phyloP scores from a whole-genome alignment of 2,113 vertebrate genomes.

The Charina bottae region DNA sequence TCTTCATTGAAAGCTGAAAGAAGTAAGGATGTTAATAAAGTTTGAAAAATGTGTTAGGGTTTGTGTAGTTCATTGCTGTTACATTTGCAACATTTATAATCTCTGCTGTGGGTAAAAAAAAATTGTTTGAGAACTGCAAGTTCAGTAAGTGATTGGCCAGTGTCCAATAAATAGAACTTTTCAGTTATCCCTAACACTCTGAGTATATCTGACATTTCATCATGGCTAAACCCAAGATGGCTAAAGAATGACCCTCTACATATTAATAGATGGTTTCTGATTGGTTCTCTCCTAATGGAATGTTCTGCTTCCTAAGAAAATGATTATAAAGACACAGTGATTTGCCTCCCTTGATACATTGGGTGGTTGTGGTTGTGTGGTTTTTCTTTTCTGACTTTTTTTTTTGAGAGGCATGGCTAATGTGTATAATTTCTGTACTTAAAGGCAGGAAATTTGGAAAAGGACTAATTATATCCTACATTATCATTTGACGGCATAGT shows the following conservation, averaged over 20 bases:
- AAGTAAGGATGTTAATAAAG: background rate
- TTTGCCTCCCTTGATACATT: slow-evolving; percentile 64
- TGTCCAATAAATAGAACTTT: slow-evolving; percentile 37
- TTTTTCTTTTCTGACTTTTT: no score
- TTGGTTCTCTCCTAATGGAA: slow-evolving; percentile 60
- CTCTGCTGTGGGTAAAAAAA: slow-evolving; percentile 12
- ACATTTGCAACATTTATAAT: slow-evolving; percentile 26
- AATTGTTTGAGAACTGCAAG: slow-evolving; percentile 33
- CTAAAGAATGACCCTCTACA: slow-evolving; percentile 40
- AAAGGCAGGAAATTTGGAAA: slow-evolving; percentile 68
- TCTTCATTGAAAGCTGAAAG: background rate
- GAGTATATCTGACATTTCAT: slow-evolving; percentile 40
- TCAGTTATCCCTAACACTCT: slow-evolving; percentile 16
- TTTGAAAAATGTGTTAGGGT: background rate
- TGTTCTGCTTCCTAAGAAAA: slow-evolving; percentile 67
- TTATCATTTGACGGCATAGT: slow-evolving; percentile 66
- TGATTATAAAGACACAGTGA: slow-evolving; percentile 70
- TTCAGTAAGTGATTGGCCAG: slow-evolving; percentile 34
- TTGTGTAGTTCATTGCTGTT: slow-evolving; percentile 26
- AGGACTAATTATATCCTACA: slow-evolving; percentile 70
- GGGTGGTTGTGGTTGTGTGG: background rate
- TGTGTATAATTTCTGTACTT: slow-evolving; percentile 68
- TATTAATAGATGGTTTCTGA: slow-evolving; percentile 39
- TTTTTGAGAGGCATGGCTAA: slow-evolving; percentile 63
- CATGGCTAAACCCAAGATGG: slow-evolving; percentile 35